These are phyloP conservation scores for Lagria hirta DNA, from an alignment of 2,888 invertebrate species.

Conservation along the genomic window DNA sequence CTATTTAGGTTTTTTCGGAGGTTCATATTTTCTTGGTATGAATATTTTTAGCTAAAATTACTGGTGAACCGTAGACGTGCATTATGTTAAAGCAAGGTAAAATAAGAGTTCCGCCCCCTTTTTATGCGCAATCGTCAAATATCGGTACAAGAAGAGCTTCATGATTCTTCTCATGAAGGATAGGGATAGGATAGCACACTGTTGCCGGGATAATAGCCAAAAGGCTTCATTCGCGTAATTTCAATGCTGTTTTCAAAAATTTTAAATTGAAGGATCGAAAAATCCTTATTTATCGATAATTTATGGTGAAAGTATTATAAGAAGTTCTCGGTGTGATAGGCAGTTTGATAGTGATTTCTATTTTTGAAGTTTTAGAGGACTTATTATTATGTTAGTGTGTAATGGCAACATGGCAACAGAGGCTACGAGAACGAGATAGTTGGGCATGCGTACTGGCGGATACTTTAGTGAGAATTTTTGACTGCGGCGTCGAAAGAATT, in stretches of 20 bases:
- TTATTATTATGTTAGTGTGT: conserved; percentile 15
- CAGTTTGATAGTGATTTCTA: too few species aligned
- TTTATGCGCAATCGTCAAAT: conserved; percentile 20
- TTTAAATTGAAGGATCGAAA: too few species aligned
- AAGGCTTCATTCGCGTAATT: conserved; percentile 5
- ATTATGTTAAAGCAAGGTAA: too few species aligned
- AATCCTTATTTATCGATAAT: too few species aligned
- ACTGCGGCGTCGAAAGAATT: conserved; percentile 28
- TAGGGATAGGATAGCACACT: conserved; percentile 2
- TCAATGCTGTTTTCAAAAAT: too few species aligned
- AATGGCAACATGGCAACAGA: conserved; percentile 22
- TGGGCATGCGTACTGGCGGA: conserved; percentile 16
- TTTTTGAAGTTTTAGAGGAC: too few species aligned
- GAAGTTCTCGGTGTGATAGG: too few species aligned
- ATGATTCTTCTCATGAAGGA: too few species aligned
- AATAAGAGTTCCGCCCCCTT: conserved; percentile 11
- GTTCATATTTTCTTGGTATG: too few species aligned
- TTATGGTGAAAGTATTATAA: too few species aligned
- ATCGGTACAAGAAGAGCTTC: conserved; percentile 20
- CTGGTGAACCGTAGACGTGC: conserved; percentile 6
- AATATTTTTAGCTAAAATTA: too few species aligned
- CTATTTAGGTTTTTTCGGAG: too few species aligned
- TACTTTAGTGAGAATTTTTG: conserved; percentile 24
- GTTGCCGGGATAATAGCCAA: conserved; percentile 15
- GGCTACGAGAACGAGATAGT: conserved; percentile 7